Conservation (phyloP, 2,113 vertebrate species). For the Salvator merianae region DNA sequence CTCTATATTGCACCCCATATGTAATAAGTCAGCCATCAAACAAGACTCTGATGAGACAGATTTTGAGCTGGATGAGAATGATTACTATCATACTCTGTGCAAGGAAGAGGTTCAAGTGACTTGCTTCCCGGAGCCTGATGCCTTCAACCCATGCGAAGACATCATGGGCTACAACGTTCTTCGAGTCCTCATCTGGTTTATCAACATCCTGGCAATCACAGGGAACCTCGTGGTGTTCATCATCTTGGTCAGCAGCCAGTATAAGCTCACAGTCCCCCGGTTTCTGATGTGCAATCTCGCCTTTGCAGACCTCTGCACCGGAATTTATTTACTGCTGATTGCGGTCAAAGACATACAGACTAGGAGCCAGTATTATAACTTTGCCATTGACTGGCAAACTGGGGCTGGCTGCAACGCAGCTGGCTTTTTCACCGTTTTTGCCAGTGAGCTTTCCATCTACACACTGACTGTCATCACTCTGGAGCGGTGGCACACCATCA, state of each 20-base stretch:
- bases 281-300: slow-evolving; percentile 98
- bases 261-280: slow-evolving; percentile 92
- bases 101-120: slow-evolving; percentile 74
- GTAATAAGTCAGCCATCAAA: slow-evolving; percentile 70
- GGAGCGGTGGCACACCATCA: slow-evolving; percentile 98
- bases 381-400: slow-evolving; percentile 94
- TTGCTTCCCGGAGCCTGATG: slow-evolving; percentile 87
- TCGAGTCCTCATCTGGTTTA: slow-evolving; percentile 91
- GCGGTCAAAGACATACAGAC: slow-evolving; percentile 89
- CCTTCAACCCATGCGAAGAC: slow-evolving; percentile 96
- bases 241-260: slow-evolving; percentile 84
- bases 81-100: slow-evolving; percentile 80
- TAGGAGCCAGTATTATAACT: slow-evolving; percentile 88
- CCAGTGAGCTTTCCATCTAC: slow-evolving; percentile 93
- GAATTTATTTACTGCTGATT: slow-evolving; percentile 90
- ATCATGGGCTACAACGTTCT: slow-evolving; percentile 87
- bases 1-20: slow-evolving; percentile 74
- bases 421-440: slow-evolving; percentile 94
- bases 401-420: slow-evolving; percentile 87
- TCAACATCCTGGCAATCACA: slow-evolving; percentile 86
- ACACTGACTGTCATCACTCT: slow-evolving; percentile 91
- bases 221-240: slow-evolving; percentile 87
- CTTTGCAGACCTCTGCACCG: slow-evolving; percentile 96
- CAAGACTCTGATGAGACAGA: slow-evolving; percentile 54
- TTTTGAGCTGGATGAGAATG: slow-evolving; percentile 62